Percentiles rank a stretch among this genome's conserved stretches.
Evolutionary conservation across 2,797 vertebrate genomes (phyloP).

Genomic region (Geotrypetes seraphini): DNA sequence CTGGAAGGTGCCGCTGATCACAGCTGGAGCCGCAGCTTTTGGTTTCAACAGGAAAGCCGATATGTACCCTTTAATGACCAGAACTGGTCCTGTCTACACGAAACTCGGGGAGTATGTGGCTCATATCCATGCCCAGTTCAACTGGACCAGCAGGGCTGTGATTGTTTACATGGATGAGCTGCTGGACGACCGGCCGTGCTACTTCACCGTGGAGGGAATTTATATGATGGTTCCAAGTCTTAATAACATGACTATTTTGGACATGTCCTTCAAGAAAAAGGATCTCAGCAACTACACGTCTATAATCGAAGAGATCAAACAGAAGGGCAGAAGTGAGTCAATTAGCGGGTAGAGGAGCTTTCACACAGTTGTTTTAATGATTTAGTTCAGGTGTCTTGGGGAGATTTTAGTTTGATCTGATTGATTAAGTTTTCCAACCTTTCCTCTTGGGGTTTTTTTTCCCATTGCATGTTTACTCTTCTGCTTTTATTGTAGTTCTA

Average conservation of each 20-base stretch:
- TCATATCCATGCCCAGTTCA: constrained; percentile 66
- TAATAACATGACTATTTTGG: constrained; percentile 57
- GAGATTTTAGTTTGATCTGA: no score
- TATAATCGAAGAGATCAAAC: constrained; percentile 58
- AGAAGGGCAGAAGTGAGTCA: constrained; percentile 66
- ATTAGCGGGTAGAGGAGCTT: no score
- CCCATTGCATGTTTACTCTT: no score
- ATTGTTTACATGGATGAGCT: constrained; percentile 70
- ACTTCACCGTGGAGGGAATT: constrained; percentile 76
- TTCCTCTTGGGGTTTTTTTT: no score
- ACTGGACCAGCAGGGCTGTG: constrained; percentile 65
- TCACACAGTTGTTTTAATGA: no score
- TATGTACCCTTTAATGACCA: constrained; percentile 66
- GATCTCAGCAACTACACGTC: constrained; percentile 52
- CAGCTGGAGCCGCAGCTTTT: constrained; percentile 71
- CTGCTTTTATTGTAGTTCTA: no score
- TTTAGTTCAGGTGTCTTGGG: no score
- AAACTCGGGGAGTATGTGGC: constrained; percentile 75
- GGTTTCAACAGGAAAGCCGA: constrained; percentile 54
- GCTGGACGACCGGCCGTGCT: constrained; percentile 67
- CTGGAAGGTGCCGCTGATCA: constrained; percentile 81
- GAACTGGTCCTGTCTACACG: constrained; percentile 76
- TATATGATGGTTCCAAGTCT: constrained; percentile 48
- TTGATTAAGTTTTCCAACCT: no score
- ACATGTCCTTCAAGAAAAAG: constrained; percentile 59